These are phyloP conservation scores for Sebastes elongatus DNA, from an alignment of 2,797 vertebrate genomes.

Conservation along the genomic window DNA sequence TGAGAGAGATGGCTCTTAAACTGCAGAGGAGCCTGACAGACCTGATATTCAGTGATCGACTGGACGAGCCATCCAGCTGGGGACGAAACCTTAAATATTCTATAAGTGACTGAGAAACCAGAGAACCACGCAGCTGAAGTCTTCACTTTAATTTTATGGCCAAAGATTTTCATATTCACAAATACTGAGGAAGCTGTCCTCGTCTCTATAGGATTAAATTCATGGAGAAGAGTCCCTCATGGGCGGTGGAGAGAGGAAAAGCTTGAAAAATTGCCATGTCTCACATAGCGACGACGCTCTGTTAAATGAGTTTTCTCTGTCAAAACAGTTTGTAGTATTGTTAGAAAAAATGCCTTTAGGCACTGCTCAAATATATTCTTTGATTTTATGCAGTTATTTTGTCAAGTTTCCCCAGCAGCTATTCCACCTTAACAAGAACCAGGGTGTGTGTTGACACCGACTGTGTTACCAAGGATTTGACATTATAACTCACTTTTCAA, in stretches of 20 bases:
- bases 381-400: constrained; percentile 30
- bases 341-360: constrained; percentile 37
- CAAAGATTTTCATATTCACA: background rate
- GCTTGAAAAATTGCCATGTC: background rate
- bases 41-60: constrained; percentile 15
- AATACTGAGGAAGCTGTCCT: background rate
- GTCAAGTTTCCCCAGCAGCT: constrained; percentile 29
- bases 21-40: constrained; percentile 13
- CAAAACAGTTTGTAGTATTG: constrained; percentile 31
- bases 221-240: background rate
- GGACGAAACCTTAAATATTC: constrained; percentile 4
- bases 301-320: constrained; percentile 31
- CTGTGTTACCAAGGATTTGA: background rate
- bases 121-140: background rate
- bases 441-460: constrained; percentile 1
- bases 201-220: background rate
- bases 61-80: background rate
- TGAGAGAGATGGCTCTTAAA: constrained; percentile 5
- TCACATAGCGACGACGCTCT: constrained; percentile 19
- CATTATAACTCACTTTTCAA: constrained; percentile 2
- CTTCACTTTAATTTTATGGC: background rate
- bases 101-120: background rate
- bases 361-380: constrained; percentile 28
- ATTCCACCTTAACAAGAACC: constrained; percentile 13
- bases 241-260: background rate